phyloP scores from a whole-genome alignment of 2,113 vertebrate species.

The Nycticryphes semicollaris region DNA sequence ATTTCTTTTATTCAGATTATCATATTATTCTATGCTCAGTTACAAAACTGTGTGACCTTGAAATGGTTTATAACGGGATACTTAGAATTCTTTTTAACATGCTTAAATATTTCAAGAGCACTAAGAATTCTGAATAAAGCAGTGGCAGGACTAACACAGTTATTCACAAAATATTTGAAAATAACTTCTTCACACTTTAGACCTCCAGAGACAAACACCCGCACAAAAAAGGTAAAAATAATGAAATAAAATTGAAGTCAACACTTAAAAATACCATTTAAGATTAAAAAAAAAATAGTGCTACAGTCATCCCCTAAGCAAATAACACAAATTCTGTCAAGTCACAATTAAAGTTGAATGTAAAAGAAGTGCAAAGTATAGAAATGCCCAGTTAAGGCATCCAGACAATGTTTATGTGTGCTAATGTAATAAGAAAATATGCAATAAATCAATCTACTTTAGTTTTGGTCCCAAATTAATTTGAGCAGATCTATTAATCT shows the following conservation, averaged over 20 bases:
- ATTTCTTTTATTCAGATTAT: background rate
- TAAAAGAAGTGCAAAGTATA: background rate
- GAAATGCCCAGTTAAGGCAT: background rate
- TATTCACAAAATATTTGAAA: background rate
- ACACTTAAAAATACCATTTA: background rate
- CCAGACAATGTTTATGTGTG: background rate
- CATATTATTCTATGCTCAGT: background rate
- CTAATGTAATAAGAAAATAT: background rate
- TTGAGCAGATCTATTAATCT: background rate
- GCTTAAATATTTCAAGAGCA: background rate
- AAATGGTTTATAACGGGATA: background rate
- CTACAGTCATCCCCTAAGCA: background rate
- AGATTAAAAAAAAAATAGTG: background rate
- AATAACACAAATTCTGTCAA: background rate
- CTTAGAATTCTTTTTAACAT: background rate
- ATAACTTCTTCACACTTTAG: background rate
- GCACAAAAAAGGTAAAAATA: background rate
- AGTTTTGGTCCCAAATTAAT: background rate
- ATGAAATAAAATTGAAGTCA: background rate
- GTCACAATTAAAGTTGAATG: background rate
- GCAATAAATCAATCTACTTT: background rate
- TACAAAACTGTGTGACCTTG: background rate
- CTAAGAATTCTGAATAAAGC: background rate
- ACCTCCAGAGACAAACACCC: background rate
- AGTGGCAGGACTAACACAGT: background rate